Conservation (phyloP, 1,140 invertebrate species). For the Pogonognathellus flavescens region DNA sequence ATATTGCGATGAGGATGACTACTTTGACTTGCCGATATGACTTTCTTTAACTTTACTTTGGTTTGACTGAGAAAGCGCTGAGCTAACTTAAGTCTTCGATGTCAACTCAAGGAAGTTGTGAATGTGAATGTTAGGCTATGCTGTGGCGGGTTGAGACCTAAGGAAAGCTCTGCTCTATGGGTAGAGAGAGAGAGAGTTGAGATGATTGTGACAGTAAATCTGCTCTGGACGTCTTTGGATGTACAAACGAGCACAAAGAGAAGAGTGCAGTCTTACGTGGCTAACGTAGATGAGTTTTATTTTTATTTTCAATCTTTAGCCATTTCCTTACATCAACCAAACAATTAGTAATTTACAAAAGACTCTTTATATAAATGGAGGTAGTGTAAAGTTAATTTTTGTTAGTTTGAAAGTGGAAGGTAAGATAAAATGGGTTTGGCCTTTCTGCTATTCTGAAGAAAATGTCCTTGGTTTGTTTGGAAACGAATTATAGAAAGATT, state of each 20-base stretch:
- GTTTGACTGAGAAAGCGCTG: constrained; percentile 15
- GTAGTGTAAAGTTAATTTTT: too few relatives aligned
- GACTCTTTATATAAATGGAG: too few relatives aligned
- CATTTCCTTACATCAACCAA: constrained; percentile 13
- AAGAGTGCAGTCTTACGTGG: neutral
- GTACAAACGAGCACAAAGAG: neutral
- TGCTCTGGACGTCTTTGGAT: neutral
- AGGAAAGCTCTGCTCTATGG: too few relatives aligned
- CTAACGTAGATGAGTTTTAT: constrained; percentile 6
- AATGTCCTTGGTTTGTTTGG: too few relatives aligned
- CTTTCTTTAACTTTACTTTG: neutral
- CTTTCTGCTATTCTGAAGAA: too few relatives aligned
- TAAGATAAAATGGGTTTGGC: too few relatives aligned
- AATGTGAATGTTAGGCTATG: constrained; percentile 34
- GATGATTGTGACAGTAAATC: constrained; percentile 36
- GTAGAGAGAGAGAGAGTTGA: neutral
- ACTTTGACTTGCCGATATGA: neutral
- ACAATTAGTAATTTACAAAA: too few relatives aligned
- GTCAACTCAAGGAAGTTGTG: constrained; percentile 42
- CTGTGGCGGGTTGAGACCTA: neutral
- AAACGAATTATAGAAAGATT: too few relatives aligned
- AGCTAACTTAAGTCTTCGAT: constrained; percentile 46
- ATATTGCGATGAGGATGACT: constrained; percentile 8
- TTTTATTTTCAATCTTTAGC: neutral
- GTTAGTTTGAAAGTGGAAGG: too few relatives aligned